Percentiles rank a stretch among this genome's conserved stretches.
These are phyloP conservation scores for Caenorhabditis latens DNA, from an alignment of 1,140 invertebrate genomes.

Conservation along the genomic window DNA sequence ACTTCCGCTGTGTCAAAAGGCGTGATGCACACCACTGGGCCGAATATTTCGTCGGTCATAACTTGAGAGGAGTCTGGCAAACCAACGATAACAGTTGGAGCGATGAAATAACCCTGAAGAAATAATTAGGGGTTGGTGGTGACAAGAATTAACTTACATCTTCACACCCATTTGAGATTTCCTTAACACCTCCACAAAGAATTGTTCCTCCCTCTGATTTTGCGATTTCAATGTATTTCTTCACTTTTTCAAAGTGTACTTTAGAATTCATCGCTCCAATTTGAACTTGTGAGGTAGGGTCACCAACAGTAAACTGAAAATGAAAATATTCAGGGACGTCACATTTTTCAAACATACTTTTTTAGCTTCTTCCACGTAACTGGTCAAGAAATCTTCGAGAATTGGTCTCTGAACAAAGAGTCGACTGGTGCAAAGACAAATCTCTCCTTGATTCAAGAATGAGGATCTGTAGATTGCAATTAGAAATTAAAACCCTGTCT, in stretches of 20 bases:
- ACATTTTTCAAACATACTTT: slow-evolving; percentile 72
- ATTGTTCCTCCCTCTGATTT: slow-evolving; percentile 76
- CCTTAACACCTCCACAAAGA: slow-evolving; percentile 75
- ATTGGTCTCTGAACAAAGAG: slow-evolving; percentile 81
- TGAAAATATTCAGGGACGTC: not conserved
- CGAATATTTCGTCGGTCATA: slow-evolving; percentile 82
- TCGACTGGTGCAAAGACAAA: slow-evolving; percentile 82
- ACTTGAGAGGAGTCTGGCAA: slow-evolving; percentile 79
- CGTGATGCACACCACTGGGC: slow-evolving; percentile 81
- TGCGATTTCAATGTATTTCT: slow-evolving; percentile 78
- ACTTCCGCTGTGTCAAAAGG: slow-evolving; percentile 81
- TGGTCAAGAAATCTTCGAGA: slow-evolving; percentile 80
- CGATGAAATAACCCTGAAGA: slow-evolving; percentile 80
- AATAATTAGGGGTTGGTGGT: not conserved
- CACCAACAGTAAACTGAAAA: slow-evolving; percentile 79
- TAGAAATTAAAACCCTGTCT: not conserved
- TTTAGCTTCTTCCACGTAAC: slow-evolving; percentile 79
- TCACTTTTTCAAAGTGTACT: slow-evolving; percentile 81
- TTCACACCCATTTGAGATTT: slow-evolving; percentile 69
- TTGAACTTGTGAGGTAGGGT: slow-evolving; percentile 78
- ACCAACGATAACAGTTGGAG: slow-evolving; percentile 80
- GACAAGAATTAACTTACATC: slow-evolving; percentile 55
- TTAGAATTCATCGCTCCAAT: slow-evolving; percentile 81
- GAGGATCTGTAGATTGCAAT: slow-evolving; percentile 78
- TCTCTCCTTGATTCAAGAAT: slow-evolving; percentile 82